Evolutionary conservation across 1,140 invertebrate species (phyloP).

Genomic region (Spodoptera litura): DNA sequence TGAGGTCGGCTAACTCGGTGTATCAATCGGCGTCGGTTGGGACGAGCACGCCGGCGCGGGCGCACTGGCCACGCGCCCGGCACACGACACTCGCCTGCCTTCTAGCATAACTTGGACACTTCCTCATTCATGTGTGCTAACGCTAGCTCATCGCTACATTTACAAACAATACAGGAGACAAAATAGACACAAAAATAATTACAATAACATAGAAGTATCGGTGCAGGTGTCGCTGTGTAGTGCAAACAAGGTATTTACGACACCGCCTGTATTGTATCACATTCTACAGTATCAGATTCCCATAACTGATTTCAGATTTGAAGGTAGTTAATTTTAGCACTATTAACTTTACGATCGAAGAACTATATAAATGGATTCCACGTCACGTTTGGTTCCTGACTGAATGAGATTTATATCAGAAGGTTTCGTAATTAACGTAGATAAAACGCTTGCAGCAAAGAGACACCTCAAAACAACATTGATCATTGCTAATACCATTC

Average conservation of each 20-base stretch:
- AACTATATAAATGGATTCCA: conserved; percentile 23
- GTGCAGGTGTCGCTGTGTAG: neutral
- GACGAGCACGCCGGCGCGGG: conserved; percentile 45
- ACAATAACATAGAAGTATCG: neutral
- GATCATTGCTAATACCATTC: conserved; percentile 62
- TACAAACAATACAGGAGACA: neutral
- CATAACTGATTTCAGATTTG: conserved; percentile 32
- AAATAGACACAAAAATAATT: neutral
- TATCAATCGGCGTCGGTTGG: conserved; percentile 55
- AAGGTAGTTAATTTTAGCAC: conserved; percentile 17
- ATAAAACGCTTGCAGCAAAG: conserved; percentile 57
- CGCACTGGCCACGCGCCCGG: conserved; percentile 64
- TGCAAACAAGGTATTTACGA: conserved; percentile 19
- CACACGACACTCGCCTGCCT: conserved; percentile 61
- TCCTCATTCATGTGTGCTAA: conserved; percentile 45
- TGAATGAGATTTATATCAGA: conserved; percentile 40
- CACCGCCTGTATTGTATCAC: conserved; percentile 24
- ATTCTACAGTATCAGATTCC: conserved; percentile 4
- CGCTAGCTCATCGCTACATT: neutral
- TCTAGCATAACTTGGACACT: conserved; percentile 42
- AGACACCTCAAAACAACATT: conserved; percentile 60
- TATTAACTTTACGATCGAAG: conserved; percentile 25
- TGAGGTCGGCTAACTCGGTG: conserved; percentile 70
- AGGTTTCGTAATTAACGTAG: conserved; percentile 51
- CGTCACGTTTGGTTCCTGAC: conserved; percentile 26